phyloP scores from a whole-genome alignment of 2,113 vertebrate species.

The Columbina picui region DNA sequence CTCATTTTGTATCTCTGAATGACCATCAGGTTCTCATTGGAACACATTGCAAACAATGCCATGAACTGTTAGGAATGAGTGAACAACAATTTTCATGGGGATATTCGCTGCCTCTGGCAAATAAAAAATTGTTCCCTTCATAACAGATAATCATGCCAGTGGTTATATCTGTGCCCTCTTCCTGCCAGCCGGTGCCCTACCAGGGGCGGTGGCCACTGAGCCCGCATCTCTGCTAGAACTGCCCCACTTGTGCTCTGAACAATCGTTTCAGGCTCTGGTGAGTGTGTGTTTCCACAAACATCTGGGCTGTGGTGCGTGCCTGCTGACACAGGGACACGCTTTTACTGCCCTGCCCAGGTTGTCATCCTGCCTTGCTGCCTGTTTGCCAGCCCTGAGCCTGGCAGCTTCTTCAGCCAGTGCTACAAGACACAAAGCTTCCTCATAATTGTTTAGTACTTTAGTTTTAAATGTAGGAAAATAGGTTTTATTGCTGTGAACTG shows the following conservation, averaged over 20 bases:
- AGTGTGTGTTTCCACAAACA: background rate
- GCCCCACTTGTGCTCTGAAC: background rate
- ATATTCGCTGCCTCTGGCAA: conserved; percentile 19
- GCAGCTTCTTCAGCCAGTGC: background rate
- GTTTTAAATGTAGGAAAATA: background rate
- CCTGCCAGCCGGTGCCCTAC: background rate
- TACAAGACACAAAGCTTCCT: background rate
- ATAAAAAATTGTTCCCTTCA: background rate
- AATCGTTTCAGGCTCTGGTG: background rate
- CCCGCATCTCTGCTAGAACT: background rate
- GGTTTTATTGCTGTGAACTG: background rate
- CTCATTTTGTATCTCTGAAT: background rate
- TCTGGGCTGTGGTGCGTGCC: background rate
- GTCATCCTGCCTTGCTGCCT: background rate
- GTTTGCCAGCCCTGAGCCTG: background rate
- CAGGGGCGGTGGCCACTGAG: background rate
- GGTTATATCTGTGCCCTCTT: conserved; percentile 10
- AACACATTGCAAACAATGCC: background rate
- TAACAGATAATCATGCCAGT: background rate
- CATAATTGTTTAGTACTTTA: background rate
- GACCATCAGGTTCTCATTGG: background rate
- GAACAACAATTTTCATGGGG: background rate
- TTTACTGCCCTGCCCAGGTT: background rate
- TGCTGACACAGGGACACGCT: background rate
- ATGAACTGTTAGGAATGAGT: background rate